Conservation (phyloP, 2,888 invertebrate species). For the Willowsia nigromaculata region DNA sequence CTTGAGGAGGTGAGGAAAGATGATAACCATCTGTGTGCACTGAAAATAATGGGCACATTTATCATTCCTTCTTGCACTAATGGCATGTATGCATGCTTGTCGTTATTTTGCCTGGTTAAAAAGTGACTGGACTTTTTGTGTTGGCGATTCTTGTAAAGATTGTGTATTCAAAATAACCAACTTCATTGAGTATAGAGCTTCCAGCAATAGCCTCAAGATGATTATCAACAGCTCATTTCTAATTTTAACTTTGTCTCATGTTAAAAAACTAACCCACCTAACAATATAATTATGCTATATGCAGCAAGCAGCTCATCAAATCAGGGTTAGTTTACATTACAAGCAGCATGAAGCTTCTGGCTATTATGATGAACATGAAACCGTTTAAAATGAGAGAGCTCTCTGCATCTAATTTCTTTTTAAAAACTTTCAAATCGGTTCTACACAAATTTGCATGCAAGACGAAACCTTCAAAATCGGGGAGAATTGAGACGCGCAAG, state of each 20-base stretch:
- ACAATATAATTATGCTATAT: not conserved
- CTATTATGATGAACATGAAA: too few species aligned
- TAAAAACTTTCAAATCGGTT: too few species aligned
- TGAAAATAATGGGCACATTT: slow-evolving; percentile 9
- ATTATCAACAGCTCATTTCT: not conserved
- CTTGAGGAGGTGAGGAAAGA: slow-evolving; percentile 11
- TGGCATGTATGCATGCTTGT: not conserved
- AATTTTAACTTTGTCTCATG: not conserved
- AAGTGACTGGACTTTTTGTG: not conserved
- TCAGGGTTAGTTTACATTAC: too few species aligned
- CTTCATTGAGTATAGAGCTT: not conserved
- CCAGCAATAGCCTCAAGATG: not conserved
- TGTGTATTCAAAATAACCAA: not conserved
- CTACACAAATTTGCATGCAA: too few species aligned
- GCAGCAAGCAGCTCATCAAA: too few species aligned
- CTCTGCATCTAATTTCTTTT: too few species aligned
- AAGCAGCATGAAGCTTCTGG: too few species aligned
- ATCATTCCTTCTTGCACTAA: not conserved
- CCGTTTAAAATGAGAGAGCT: too few species aligned
- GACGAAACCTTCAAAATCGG: not conserved
- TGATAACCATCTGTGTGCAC: not conserved
- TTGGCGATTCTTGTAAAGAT: not conserved
- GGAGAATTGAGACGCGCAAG: not conserved
- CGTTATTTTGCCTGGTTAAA: too few species aligned
- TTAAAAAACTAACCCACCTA: too few species aligned